Conservation (phyloP, 2,888 invertebrate species). For the Rhingia rostrata region DNA sequence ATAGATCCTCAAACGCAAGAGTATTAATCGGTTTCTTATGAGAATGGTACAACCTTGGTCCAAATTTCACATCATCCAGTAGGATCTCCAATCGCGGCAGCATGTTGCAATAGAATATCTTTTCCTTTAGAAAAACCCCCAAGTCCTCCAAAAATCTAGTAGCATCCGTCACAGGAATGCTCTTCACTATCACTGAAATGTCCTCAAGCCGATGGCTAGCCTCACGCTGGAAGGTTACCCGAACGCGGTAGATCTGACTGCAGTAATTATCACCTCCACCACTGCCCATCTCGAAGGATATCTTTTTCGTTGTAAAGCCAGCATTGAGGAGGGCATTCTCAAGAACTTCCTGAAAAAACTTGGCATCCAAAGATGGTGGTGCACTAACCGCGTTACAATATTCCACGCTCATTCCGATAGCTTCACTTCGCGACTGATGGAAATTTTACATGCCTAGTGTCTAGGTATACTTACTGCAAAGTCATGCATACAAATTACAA, state of each 20-base stretch:
- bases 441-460: not conserved
- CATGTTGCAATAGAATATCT: conserved; percentile 78
- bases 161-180: conserved; percentile 66
- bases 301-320: conserved; percentile 49
- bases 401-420: conserved; percentile 54
- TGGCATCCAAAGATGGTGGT: conserved; percentile 52
- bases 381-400: conserved; percentile 57
- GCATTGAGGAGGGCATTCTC: conserved; percentile 65
- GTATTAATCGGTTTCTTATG: conserved; percentile 56
- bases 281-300: conserved; percentile 71
- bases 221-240: conserved; percentile 42
- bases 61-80: conserved; percentile 75
- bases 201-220: conserved; percentile 7
- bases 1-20: conserved; percentile 81
- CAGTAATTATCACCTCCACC: conserved; percentile 76
- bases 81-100: conserved; percentile 80
- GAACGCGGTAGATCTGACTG: conserved; percentile 76
- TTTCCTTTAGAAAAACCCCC: conserved; percentile 81
- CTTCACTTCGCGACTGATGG: not conserved
- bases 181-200: conserved; percentile 76
- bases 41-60: conserved; percentile 70
- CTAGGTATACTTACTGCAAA: no score
- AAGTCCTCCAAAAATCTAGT: conserved; percentile 78
- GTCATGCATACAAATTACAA: not conserved
- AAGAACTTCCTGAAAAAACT: conserved; percentile 74